Conservation (phyloP, 2,113 vertebrate genomes). For the Burhinus oedicnemus region DNA sequence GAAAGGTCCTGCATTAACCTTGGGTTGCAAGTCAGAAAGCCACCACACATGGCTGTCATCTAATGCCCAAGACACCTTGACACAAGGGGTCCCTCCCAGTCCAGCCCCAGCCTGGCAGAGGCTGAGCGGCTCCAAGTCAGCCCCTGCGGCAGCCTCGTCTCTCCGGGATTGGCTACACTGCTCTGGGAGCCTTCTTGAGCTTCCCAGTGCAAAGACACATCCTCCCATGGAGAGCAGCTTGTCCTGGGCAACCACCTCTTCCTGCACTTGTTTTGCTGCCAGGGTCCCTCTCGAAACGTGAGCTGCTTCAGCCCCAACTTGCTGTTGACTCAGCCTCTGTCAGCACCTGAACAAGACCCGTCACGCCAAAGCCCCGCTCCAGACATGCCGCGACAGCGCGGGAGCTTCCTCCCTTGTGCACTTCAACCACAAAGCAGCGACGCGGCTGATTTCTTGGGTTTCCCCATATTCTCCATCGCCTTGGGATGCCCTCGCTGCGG, state of each 20-base stretch:
- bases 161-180: accelerated
- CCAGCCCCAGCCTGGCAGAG: background rate
- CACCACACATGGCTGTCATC: background rate
- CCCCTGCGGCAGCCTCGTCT: background rate
- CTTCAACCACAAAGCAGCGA: background rate
- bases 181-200: no score
- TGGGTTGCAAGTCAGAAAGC: background rate
- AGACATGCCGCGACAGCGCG: background rate
- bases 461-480: background rate
- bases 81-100: background rate
- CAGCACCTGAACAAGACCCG: background rate
- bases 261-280: background rate
- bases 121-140: background rate
- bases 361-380: accelerated
- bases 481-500: background rate
- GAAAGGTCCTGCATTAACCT: background rate
- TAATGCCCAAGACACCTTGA: background rate
- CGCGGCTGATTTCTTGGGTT: accelerated
- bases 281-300: background rate
- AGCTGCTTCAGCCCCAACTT: background rate
- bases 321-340: background rate
- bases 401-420: background rate
- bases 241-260: background rate
- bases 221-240: background rate
- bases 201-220: background rate